Percentiles rank a stretch among this genome's conserved stretches.
Evolutionary conservation across 2,797 vertebrate genomes (phyloP).

Genomic region (Gymnothorax reevesii): DNA sequence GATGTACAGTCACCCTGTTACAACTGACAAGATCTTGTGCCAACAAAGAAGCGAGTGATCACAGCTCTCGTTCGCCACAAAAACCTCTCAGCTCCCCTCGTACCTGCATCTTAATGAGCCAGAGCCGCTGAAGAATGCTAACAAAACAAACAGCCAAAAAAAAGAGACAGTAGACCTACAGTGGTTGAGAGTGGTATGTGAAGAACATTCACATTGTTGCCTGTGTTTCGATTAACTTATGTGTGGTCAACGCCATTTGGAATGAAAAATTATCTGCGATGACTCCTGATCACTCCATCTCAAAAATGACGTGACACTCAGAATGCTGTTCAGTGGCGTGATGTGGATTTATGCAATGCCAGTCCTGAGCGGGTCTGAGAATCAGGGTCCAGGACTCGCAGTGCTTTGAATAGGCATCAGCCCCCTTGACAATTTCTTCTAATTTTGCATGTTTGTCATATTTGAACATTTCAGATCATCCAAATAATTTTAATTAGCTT

Average conservation of each 20-base stretch:
- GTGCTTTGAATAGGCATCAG: neutral
- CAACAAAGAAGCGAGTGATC: neutral
- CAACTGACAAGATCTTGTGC: neutral
- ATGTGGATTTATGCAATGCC: neutral
- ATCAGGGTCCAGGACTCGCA: neutral
- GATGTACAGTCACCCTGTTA: neutral
- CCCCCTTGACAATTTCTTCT: too few species aligned
- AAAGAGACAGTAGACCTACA: neutral
- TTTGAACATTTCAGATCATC: too few species aligned
- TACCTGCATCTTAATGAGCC: neutral
- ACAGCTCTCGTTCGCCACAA: neutral
- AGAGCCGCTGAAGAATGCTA: neutral
- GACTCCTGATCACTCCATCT: neutral
- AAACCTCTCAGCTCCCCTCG: neutral
- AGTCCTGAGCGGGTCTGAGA: neutral
- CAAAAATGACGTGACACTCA: neutral
- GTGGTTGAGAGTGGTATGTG: neutral
- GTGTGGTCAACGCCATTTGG: neutral
- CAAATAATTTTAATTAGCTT: too few species aligned
- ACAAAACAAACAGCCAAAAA: neutral
- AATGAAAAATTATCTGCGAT: neutral
- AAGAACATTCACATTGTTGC: neutral
- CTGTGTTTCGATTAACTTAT: neutral
- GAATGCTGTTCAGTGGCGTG: neutral
- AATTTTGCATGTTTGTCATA: too few species aligned